phyloP scores from a whole-genome alignment of 2,888 invertebrate species.

The Caenorhabditis sulstoni region DNA sequence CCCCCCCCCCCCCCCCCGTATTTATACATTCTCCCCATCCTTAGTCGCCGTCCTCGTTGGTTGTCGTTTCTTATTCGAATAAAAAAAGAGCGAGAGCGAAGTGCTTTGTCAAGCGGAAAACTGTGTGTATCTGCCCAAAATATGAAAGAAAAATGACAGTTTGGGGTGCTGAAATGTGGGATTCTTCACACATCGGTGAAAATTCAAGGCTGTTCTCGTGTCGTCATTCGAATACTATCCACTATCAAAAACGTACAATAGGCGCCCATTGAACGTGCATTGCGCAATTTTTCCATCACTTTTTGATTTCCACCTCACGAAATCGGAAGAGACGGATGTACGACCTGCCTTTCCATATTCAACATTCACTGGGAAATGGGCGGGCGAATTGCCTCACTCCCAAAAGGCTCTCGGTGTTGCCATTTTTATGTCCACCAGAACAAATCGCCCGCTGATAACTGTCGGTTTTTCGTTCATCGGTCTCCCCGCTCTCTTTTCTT shows the following conservation, averaged over 20 bases:
- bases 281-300: conserved; percentile 30
- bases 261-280: conserved; percentile 17
- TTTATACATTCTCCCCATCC: conserved; percentile 32
- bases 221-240: background rate
- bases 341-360: conserved; percentile 3
- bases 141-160: conserved; percentile 22
- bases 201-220: conserved; percentile 40
- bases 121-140: background rate
- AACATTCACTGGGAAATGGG: background rate
- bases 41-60: too few species aligned
- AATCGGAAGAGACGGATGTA: background rate
- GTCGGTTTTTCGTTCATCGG: conserved; percentile 30
- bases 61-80: conserved; percentile 34
- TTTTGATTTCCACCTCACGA: conserved; percentile 13
- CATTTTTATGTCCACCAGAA: conserved; percentile 15
- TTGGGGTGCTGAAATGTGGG: background rate
- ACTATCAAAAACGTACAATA: conserved; percentile 1
- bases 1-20: conserved; percentile 40
- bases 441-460: conserved; percentile 17
- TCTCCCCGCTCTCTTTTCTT: conserved; percentile 40
- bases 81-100: background rate
- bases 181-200: conserved; percentile 26
- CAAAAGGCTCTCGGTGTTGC: conserved; percentile 18
- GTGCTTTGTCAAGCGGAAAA: conserved; percentile 45
- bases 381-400: conserved; percentile 10